Conservation (phyloP, 2,888 invertebrate genomes). For the Platycheirus rosarum region DNA sequence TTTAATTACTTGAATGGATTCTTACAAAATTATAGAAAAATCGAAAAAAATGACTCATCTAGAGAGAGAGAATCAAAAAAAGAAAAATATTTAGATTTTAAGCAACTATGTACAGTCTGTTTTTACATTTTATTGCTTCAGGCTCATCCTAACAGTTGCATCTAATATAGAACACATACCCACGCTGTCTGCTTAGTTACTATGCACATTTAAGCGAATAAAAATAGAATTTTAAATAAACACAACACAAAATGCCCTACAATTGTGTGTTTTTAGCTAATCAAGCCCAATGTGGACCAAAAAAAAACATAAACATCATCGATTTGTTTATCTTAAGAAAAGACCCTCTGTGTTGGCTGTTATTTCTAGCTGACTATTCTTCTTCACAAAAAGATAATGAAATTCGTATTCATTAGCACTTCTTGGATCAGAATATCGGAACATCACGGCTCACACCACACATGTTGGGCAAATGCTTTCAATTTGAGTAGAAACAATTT, state of each 20-base stretch:
- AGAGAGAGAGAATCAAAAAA: too few species aligned
- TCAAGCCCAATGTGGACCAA: not conserved
- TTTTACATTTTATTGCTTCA: too few species aligned
- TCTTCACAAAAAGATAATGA: conserved; percentile 34
- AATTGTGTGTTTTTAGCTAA: conserved; percentile 4
- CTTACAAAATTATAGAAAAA: too few species aligned
- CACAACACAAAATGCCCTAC: not conserved
- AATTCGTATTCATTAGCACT: conserved; percentile 41
- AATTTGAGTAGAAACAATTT: not conserved
- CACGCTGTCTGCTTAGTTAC: too few species aligned
- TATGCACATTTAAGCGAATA: conserved; percentile 10
- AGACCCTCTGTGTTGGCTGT: not conserved
- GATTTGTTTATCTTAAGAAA: conserved; percentile 46
- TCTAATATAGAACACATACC: too few species aligned
- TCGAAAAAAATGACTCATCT: too few species aligned
- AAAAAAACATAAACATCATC: not conserved
- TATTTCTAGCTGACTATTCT: not conserved
- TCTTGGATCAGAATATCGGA: conserved; percentile 18
- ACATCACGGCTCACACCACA: not conserved
- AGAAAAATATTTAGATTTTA: too few species aligned
- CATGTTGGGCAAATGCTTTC: not conserved
- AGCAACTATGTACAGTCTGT: too few species aligned
- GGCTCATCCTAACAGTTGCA: too few species aligned
- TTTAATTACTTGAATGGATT: too few species aligned
- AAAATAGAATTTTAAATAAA: conserved; percentile 19